Base-by-base conservation (phyloP, 2,113 vertebrate species). In the Tyrannus savana region DNA sequence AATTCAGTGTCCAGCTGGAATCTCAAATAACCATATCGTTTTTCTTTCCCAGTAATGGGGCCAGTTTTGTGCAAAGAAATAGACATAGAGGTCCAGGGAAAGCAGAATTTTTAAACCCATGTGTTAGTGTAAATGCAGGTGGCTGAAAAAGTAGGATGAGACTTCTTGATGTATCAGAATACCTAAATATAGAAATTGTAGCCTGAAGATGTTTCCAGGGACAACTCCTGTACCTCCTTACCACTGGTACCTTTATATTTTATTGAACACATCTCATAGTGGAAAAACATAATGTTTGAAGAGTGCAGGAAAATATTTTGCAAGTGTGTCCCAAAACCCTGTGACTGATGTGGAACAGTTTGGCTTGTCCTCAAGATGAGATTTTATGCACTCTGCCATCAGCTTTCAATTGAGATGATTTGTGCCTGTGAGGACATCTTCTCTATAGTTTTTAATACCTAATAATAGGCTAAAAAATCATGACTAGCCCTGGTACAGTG, bases 1-100 rank as follows among this genome's bases (percentile, higher is more conserved):
- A 66, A 59, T 71, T 87, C 8, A 0, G 64, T 92, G 80, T 89
- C 86, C 64, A 87, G 83, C 52, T 92, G 86, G 52, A 93, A 87
- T 96, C 88, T 92, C 88, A 62, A 93, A 90, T 75, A 92, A 71
- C 73, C 60, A 53, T 75, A 76, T 96, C 28, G 55, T 85, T 90
- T 88, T 90, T 86, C 82, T 88, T 92, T 86, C 88, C 88, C 80
- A 89, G 64, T 64, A 86, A 69, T 2, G 2, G 52, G 62, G 76
- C 73, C 76, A 92, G 52, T 60, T 88, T 80, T 96, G 39, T 77
- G 56, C 31, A 60, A 86, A 87, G 76, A 60, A 62, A 39, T 78
- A 77, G 75, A 37, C 75, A n/a, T 7, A 75, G 72, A 74, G 31
- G 52, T 83, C 85, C 68, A 56, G 73, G 86, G 60, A 64, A 39